These are phyloP conservation scores for Perizoma flavofasciatum DNA, from an alignment of 2,888 invertebrate species.

Conservation along the genomic window DNA sequence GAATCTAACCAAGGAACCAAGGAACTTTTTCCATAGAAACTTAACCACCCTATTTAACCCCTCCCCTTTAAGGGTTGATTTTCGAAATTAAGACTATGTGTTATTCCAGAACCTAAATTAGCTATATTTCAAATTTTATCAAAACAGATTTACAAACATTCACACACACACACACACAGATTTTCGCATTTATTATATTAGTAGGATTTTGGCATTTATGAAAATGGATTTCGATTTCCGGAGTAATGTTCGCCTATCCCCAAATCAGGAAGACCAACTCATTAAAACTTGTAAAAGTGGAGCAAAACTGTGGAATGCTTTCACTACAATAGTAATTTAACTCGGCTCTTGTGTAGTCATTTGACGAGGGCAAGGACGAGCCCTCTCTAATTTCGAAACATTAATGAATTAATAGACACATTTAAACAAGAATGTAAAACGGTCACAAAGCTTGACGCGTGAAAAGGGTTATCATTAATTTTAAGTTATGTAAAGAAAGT, in stretches of 20 bases:
- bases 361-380: constrained; percentile 61
- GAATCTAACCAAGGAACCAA: too few species aligned
- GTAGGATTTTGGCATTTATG: too few species aligned
- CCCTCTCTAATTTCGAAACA: constrained; percentile 55
- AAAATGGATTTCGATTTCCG: neutral
- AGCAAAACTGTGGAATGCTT: constrained; percentile 54
- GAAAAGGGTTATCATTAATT: constrained; percentile 43
- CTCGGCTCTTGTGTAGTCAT: constrained; percentile 51
- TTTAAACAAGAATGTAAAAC: constrained; percentile 48
- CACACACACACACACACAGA: too few species aligned
- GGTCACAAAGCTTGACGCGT: constrained; percentile 33
- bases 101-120: too few species aligned
- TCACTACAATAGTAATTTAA: constrained; percentile 31
- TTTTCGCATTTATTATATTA: too few species aligned
- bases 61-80: too few species aligned
- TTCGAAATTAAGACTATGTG: too few species aligned
- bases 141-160: too few species aligned
- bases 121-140: too few species aligned
- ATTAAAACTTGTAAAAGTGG: constrained; percentile 33
- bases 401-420: constrained; percentile 64
- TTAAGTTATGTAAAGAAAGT: constrained; percentile 21
- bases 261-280: constrained; percentile 20
- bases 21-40: too few species aligned
- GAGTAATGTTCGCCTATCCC: neutral
- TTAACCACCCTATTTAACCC: too few species aligned